These are phyloP conservation scores for Mesitornis unicolor DNA, from an alignment of 2,113 vertebrate genomes.

Conservation along the genomic window DNA sequence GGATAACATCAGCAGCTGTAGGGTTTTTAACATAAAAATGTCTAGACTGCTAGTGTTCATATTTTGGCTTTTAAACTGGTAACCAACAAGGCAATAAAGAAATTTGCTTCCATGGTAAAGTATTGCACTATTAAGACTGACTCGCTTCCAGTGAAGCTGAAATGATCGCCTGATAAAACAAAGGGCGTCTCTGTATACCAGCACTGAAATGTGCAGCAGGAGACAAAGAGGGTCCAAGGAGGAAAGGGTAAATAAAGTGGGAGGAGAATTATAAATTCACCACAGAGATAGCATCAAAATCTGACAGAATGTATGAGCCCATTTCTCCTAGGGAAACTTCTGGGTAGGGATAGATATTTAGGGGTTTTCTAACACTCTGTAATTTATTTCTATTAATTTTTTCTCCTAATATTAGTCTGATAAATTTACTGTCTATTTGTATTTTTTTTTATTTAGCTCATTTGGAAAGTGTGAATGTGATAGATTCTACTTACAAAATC, in stretches of 20 bases:
- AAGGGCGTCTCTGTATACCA: accelerated
- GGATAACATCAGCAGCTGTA: not conserved
- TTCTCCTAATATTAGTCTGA: not conserved
- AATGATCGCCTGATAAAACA: not conserved
- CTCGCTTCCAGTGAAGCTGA: not conserved
- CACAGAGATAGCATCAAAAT: not conserved
- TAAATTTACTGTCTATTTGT: not conserved
- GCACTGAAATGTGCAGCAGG: not conserved
- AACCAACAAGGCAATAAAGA: not conserved
- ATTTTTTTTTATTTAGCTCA: not conserved
- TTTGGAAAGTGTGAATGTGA: not conserved
- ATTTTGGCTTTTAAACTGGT: not conserved
- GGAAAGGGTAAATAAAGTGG: not conserved
- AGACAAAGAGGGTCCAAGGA: not conserved
- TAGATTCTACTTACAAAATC: not conserved
- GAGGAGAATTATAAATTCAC: not conserved
- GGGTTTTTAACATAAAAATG: not conserved
- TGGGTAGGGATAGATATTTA: not conserved
- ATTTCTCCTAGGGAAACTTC: not conserved
- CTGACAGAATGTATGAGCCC: not conserved
- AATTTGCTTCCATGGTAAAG: not conserved
- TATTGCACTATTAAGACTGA: not conserved
- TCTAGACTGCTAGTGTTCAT: not conserved
- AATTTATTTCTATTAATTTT: not conserved
- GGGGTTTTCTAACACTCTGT: not conserved